Evolutionary conservation across 2,888 invertebrate genomes (phyloP), one percentile per base, ranked within the genome.

Genomic region (Lasioglossum oenotherae): DNA sequence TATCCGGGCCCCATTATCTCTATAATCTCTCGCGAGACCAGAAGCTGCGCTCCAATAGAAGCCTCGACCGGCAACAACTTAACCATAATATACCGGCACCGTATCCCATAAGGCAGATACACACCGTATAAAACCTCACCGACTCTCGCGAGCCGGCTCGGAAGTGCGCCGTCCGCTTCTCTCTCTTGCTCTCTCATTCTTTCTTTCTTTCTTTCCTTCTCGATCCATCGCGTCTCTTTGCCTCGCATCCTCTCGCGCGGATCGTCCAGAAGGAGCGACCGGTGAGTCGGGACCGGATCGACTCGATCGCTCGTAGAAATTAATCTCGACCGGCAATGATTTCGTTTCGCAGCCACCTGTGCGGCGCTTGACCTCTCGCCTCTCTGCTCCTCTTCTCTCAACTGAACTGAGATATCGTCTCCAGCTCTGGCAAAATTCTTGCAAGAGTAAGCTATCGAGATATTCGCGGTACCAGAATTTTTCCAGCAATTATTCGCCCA

Each of bases 1-100:
- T 89, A 84, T 88, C 87, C 91, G 80, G 82, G 85, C 85, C 82
- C 91, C 92, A 92, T 92, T 91, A 90, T 90, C 92, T 92, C 90
- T 87, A 87, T 91, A 92, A 92, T 92, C 92, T 92, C 87, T 88
- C 86, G 86, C 81, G 88, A 89, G 90, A 91, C 89, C 92, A 91
- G 90, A 87, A 90, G 90, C 91, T 83, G 85, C 85, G 91, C 90
- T 88, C 89, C 89, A 85, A 88, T 89, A 87, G 91, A 90, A 86
- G 87, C 85, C 91, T 89, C 86, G 80, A 86, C 85, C 87, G 88
- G 91, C 93, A 91, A 91, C 92, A 91, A 92, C 92, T 92, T 88
- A 89, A 87, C 91, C 89, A 90, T 93, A 92, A 92, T 92, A 92
- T 92, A 90, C 91, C 90, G 87, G 88, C 46, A 82, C 69, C 84